Conservation (phyloP, 2,888 invertebrate genomes). For the Lagria hirta region DNA sequence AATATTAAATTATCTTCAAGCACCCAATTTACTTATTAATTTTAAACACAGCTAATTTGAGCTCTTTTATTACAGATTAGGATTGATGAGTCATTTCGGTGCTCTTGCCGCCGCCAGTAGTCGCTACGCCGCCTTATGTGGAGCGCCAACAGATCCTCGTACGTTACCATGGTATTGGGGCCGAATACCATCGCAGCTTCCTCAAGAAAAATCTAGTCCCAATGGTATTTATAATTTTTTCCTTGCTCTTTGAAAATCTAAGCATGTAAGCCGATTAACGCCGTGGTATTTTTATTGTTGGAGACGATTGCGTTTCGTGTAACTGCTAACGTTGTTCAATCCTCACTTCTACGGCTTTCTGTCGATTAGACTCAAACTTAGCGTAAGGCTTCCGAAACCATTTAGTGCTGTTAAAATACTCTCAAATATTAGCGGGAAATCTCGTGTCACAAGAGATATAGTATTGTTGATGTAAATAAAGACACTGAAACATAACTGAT, state of each 20-base stretch:
- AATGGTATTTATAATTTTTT: conserved; percentile 66
- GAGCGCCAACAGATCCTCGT: conserved; percentile 51
- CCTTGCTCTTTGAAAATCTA: conserved; percentile 36
- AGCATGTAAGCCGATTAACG: conserved; percentile 38
- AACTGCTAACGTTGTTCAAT: conserved; percentile 44
- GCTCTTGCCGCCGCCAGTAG: conserved; percentile 66
- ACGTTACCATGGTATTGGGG: conserved; percentile 68
- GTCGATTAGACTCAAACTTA: conserved; percentile 52
- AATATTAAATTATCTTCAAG: too few relatives aligned
- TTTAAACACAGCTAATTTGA: conserved; percentile 4
- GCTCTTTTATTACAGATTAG: conserved; percentile 62
- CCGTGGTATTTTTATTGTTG: conserved; percentile 46
- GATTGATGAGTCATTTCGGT: conserved; percentile 80
- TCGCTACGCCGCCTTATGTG: conserved; percentile 68
- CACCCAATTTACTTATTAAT: too few relatives aligned
- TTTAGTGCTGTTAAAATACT: conserved; percentile 45
- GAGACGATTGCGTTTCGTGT: conserved; percentile 43
- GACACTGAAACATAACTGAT: too few relatives aligned
- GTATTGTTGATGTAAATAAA: too few relatives aligned
- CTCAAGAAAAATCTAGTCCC: conserved; percentile 61
- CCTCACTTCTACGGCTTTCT: conserved; percentile 49
- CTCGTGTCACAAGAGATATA: conserved; percentile 4
- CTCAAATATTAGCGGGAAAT: conserved; percentile 24
- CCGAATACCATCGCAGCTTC: conserved; percentile 56
- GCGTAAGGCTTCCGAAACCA: conserved; percentile 52